Evolutionary conservation across 2,888 invertebrate species (phyloP).

Genomic region (Drosophila formosana): DNA sequence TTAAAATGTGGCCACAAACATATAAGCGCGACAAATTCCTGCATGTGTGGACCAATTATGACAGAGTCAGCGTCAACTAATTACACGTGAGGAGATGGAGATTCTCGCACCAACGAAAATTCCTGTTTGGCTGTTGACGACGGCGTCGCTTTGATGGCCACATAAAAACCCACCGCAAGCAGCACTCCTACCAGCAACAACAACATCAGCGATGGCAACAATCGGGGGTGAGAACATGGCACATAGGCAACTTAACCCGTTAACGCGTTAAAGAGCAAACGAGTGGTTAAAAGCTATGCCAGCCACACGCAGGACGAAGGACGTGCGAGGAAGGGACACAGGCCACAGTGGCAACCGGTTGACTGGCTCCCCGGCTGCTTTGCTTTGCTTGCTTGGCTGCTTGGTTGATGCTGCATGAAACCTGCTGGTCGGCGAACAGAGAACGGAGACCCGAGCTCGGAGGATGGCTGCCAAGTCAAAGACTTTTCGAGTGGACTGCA

Average conservation of each 20-base stretch:
- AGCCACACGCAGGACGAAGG: slow-evolving; percentile 26
- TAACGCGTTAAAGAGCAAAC: slow-evolving; percentile 80
- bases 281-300: slow-evolving; percentile 74
- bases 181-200: slow-evolving; percentile 20
- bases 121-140: slow-evolving; percentile 7
- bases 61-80: slow-evolving; percentile 59
- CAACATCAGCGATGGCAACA: slow-evolving; percentile 19
- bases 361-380: slow-evolving; percentile 55
- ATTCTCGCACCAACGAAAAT: slow-evolving; percentile 9
- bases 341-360: slow-evolving; percentile 36
- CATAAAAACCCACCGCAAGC: slow-evolving; percentile 48
- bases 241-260: slow-evolving; percentile 78
- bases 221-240: slow-evolving; percentile 23
- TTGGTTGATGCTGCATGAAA: slow-evolving; percentile 46
- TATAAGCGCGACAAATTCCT: slow-evolving; percentile 37
- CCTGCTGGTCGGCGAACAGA: slow-evolving; percentile 1
- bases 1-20: slow-evolving; percentile 64
- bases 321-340: background rate
- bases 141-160: slow-evolving; percentile 46
- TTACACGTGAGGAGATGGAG: slow-evolving; percentile 44
- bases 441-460: background rate
- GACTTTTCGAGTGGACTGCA: slow-evolving; percentile 78
- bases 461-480: slow-evolving; percentile 69
- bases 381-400: slow-evolving; percentile 22
- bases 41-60: slow-evolving; percentile 49